Evolutionary conservation across 1,140 invertebrate species (phyloP).

Genomic region (Drosophila pseudoobscura): DNA sequence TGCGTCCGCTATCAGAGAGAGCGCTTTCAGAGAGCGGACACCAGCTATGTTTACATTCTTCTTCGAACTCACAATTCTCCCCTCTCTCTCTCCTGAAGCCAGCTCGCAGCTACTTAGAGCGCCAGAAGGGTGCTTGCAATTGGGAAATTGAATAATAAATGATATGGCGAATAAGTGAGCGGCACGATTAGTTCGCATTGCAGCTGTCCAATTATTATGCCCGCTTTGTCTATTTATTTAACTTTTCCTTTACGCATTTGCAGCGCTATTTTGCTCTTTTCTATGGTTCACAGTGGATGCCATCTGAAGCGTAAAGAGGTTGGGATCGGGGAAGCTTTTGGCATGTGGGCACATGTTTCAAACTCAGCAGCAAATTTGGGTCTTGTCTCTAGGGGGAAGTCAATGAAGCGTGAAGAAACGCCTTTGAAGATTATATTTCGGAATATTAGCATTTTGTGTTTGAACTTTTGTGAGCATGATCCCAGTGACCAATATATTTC

Average conservation of each 20-base stretch:
- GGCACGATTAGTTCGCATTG: slow-evolving; percentile 28
- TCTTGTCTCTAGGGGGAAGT: slow-evolving; percentile 6
- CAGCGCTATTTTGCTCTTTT: slow-evolving; percentile 7
- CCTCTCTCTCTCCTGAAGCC: too few relatives aligned
- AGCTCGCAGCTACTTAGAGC: too few relatives aligned
- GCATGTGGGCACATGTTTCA: background rate
- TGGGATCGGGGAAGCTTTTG: background rate
- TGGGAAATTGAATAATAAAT: slow-evolving; percentile 23
- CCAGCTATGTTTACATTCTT: slow-evolving; percentile 33
- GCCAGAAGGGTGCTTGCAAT: slow-evolving; percentile 27
- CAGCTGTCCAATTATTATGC: slow-evolving; percentile 65
- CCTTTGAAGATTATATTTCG: background rate
- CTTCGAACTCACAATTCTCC: background rate
- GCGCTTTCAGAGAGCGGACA: background rate
- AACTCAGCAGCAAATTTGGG: background rate
- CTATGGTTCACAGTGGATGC: slow-evolving; percentile 10
- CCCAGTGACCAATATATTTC: background rate
- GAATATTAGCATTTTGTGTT: background rate
- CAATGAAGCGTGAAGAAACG: slow-evolving; percentile 27
- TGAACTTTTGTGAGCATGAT: background rate
- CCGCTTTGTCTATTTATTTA: slow-evolving; percentile 21
- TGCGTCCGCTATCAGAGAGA: background rate
- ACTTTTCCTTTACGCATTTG: slow-evolving; percentile 32
- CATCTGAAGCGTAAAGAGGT: slow-evolving; percentile 43
- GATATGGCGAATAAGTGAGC: slow-evolving; percentile 31